Conservation (phyloP, 2,888 invertebrate species). For the Acanthosoma haemorrhoidale region DNA sequence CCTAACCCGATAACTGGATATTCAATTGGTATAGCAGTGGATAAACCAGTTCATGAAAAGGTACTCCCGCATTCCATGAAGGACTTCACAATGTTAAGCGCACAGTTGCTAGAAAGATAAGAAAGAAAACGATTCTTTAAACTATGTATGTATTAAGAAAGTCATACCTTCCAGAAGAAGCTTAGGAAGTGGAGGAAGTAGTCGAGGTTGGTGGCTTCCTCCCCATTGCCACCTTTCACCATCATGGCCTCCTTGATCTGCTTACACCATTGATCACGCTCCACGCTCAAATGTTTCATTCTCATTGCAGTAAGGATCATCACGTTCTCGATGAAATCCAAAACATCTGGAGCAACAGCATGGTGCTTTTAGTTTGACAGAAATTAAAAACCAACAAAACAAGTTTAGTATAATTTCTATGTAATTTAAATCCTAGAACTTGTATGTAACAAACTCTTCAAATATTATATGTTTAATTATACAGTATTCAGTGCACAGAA, state of each 20-base stretch:
- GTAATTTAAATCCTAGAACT: too few species aligned
- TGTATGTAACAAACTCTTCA: too few species aligned
- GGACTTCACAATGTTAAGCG: too few species aligned
- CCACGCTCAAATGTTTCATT: conserved; percentile 50
- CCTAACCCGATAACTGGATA: too few species aligned
- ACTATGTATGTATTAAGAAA: neutral
- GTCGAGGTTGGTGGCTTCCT: conserved; percentile 51
- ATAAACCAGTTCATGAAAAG: too few species aligned
- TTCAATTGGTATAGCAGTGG: too few species aligned
- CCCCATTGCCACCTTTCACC: conserved; percentile 56
- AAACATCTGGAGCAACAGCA: conserved; percentile 47
- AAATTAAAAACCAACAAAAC: too few species aligned
- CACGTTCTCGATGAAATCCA: conserved; percentile 51
- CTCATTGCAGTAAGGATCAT: conserved; percentile 52
- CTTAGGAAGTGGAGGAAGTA: conserved; percentile 54
- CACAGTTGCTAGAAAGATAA: too few species aligned
- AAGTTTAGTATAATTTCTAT: too few species aligned
- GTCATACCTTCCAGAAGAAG: conserved; percentile 54
- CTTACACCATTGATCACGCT: conserved; percentile 50
- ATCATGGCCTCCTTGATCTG: conserved; percentile 53
- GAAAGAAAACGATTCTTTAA: neutral
- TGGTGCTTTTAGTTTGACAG: neutral
- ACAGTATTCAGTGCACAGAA: too few species aligned
- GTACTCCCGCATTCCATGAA: too few species aligned
- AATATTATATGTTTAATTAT: too few species aligned